Percentiles rank a stretch among this genome's conserved stretches.
Evolutionary conservation across 2,888 invertebrate genomes (phyloP).

Genomic region (Argyresthia goedartella): DNA sequence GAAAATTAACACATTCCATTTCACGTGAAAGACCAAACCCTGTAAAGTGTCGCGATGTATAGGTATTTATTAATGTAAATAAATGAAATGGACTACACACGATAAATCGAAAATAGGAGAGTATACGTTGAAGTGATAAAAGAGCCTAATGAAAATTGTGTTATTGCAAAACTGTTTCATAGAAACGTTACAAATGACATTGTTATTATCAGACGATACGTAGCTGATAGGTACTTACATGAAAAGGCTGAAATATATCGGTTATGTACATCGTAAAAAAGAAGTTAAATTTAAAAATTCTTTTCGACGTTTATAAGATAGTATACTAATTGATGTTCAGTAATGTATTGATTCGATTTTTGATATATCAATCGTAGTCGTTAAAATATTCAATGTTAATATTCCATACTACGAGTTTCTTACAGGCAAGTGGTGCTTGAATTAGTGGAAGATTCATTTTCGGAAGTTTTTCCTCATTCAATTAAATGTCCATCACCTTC

Average conservation of each 20-base stretch:
- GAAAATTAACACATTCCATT: not conserved
- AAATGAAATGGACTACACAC: not conserved
- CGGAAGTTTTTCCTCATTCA: not conserved
- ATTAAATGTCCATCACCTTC: not conserved
- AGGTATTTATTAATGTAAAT: constrained; percentile 3
- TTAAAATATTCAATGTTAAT: constrained; percentile 2
- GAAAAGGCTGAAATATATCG: constrained; percentile 64
- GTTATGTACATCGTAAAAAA: constrained; percentile 29
- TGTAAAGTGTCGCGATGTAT: not conserved
- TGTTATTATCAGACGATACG: constrained; percentile 63
- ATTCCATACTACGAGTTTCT: not conserved
- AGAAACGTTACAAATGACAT: constrained; percentile 51
- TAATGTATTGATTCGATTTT: constrained; percentile 4
- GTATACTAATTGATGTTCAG: constrained; percentile 3
- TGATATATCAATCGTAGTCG: constrained; percentile 6
- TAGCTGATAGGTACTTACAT: constrained; percentile 51
- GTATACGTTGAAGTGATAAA: constrained; percentile 69
- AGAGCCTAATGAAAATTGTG: constrained; percentile 61
- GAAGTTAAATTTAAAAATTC: not conserved
- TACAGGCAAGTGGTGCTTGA: not conserved
- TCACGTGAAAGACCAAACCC: constrained; percentile 3
- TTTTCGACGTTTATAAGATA: constrained; percentile 3
- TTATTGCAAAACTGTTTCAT: constrained; percentile 61
- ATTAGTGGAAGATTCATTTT: not conserved
- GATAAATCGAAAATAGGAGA: constrained; percentile 27